Conservation (phyloP, 53 echinoderm and acorn worm genomes). For the Temnopleurus reevesii region DNA sequence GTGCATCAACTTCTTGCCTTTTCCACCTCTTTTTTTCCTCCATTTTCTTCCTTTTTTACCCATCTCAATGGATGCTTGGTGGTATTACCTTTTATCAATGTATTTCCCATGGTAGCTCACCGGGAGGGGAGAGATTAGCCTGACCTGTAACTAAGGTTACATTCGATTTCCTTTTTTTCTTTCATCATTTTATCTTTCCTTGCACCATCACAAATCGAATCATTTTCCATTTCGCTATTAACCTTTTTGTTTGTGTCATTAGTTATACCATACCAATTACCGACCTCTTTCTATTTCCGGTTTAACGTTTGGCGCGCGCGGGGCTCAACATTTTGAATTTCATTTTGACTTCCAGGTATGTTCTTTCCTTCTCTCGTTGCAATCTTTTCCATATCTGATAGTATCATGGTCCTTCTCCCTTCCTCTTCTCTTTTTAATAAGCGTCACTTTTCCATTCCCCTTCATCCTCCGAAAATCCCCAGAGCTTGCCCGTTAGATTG, state of each 20-base stretch:
- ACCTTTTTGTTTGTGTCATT: neutral
- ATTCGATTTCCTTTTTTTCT: neutral
- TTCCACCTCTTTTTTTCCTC: neutral
- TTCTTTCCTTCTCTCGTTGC: neutral
- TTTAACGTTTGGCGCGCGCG: too few species aligned
- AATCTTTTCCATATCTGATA: neutral
- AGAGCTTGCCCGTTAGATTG: slow-evolving; percentile 22
- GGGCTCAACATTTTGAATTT: too few species aligned
- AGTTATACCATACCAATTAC: too few species aligned
- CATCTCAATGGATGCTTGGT: neutral
- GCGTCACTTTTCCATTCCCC: neutral
- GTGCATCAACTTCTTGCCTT: neutral
- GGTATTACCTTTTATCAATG: neutral
- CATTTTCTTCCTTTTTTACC: too few species aligned
- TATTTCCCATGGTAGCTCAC: slow-evolving; percentile 6
- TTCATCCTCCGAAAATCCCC: neutral
- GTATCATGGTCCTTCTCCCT: neutral
- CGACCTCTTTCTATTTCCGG: too few species aligned
- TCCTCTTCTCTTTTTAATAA: neutral
- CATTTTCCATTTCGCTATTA: neutral
- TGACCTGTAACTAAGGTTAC: slow-evolving; percentile 3
- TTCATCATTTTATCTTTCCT: neutral
- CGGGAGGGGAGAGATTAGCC: neutral
- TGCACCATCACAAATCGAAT: neutral
- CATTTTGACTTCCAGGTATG: too few species aligned